phyloP scores from a whole-genome alignment of 2,113 vertebrate genomes.

The Xiphophorus maculatus region DNA sequence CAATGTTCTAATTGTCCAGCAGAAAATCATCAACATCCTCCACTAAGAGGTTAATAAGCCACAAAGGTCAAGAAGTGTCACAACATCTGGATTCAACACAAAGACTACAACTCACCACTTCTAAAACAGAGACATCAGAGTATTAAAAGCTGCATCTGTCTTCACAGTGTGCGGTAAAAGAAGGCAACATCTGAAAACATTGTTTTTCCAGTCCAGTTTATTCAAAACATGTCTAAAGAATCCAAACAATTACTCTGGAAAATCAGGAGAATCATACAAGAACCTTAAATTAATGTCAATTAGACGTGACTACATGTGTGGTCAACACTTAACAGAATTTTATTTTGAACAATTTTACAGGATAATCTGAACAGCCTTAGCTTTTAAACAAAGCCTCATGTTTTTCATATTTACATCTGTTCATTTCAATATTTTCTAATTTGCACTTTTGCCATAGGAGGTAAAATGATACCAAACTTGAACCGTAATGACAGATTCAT shows the following conservation, averaged over 20 bases:
- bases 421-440: not conserved
- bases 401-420: slow-evolving; percentile 4
- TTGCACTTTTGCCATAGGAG: not conserved
- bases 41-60: no score
- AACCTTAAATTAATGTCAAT: slow-evolving; percentile 56
- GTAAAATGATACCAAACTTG: slow-evolving; percentile 3
- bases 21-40: no score
- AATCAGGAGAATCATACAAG: slow-evolving; percentile 25
- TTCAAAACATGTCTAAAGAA: slow-evolving; percentile 52
- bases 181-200: slow-evolving; percentile 4
- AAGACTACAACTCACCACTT: no score
- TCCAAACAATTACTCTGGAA: slow-evolving; percentile 27
- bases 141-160: no score
- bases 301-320: slow-evolving; percentile 36
- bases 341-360: not conserved
- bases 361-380: not conserved
- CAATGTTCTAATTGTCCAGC: no score
- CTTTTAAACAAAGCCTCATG: not conserved
- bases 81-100: no score
- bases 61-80: no score
- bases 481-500: not conserved
- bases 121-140: no score
- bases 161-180: not conserved
- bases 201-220: slow-evolving; percentile 43
- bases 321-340: slow-evolving; percentile 38